phyloP scores from a whole-genome alignment of 2,888 invertebrate species.

The Spodoptera exigua region DNA sequence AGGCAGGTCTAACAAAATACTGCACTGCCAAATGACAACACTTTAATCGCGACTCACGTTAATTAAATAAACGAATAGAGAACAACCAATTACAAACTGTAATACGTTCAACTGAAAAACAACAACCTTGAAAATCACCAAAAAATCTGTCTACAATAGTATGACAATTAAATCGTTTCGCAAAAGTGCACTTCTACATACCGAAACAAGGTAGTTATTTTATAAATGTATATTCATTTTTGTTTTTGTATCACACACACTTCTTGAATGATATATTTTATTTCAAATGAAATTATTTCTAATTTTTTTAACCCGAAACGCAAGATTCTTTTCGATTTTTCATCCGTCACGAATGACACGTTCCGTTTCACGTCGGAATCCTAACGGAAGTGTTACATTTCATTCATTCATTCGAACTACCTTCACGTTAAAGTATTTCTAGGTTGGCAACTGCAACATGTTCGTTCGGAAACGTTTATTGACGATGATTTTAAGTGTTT shows the following conservation, averaged over 20 bases:
- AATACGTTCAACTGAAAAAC: slow-evolving; percentile 72
- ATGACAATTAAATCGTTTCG: slow-evolving; percentile 59
- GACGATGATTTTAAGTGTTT: too few relatives aligned
- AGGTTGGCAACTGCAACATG: slow-evolving; percentile 19
- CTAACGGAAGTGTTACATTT: neutral
- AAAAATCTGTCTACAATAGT: slow-evolving; percentile 70
- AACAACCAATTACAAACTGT: slow-evolving; percentile 75
- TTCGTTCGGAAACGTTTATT: slow-evolving; percentile 21
- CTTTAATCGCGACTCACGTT: slow-evolving; percentile 69
- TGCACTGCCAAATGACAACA: slow-evolving; percentile 69
- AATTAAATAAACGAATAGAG: slow-evolving; percentile 80
- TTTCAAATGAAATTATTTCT: slow-evolving; percentile 26
- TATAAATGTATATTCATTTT: slow-evolving; percentile 59
- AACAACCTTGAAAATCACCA: slow-evolving; percentile 84
- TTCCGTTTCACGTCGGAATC: slow-evolving; percentile 65
- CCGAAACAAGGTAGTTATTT: slow-evolving; percentile 61
- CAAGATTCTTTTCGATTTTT: slow-evolving; percentile 59
- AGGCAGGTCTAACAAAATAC: slow-evolving; percentile 57
- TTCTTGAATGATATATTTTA: slow-evolving; percentile 27
- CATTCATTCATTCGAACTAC: slow-evolving; percentile 8
- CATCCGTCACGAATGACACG: slow-evolving; percentile 62
- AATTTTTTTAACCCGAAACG: slow-evolving; percentile 48
- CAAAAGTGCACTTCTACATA: slow-evolving; percentile 68
- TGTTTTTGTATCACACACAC: slow-evolving; percentile 52
- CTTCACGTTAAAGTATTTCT: slow-evolving; percentile 8